Evolutionary conservation across 2,797 vertebrate genomes (phyloP).

Genomic region (Babyrousa celebensis): DNA sequence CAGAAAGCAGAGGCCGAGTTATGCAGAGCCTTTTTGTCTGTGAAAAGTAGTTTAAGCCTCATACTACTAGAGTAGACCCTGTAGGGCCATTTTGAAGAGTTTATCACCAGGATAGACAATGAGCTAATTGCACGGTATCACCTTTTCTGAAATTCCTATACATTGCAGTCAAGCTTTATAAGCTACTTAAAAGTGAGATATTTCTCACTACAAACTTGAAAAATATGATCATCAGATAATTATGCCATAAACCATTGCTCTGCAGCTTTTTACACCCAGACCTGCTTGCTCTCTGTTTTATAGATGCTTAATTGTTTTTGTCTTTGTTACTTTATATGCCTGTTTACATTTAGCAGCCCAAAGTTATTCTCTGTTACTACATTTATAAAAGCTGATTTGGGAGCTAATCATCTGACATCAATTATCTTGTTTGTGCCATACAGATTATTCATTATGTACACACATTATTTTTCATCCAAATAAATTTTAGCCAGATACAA

Average conservation of each 20-base stretch:
- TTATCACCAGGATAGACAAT: background rate
- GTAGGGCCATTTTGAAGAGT: background rate
- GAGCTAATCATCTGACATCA: slow-evolving; percentile 40
- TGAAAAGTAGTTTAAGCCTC: background rate
- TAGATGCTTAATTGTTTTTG: background rate
- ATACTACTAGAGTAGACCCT: background rate
- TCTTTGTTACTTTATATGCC: slow-evolving; percentile 11
- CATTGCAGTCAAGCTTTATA: background rate
- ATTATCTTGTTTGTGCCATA: slow-evolving; percentile 21
- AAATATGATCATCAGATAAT: slow-evolving; percentile 46
- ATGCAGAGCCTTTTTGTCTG: background rate
- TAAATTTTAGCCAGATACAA: slow-evolving; percentile 64
- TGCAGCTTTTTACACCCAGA: background rate
- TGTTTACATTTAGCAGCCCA: background rate
- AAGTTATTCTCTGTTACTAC: slow-evolving; percentile 29
- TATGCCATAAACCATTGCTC: background rate
- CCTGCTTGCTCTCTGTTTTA: slow-evolving; percentile 40
- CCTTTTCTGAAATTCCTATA: slow-evolving; percentile 30
- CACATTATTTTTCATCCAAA: slow-evolving; percentile 59
- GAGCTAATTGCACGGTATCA: background rate
- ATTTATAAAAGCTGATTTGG: slow-evolving; percentile 41
- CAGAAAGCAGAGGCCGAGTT: background rate
- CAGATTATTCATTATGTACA: slow-evolving; percentile 42
- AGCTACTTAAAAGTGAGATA: slow-evolving; percentile 44
- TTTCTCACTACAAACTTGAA: slow-evolving; percentile 63